A percentile compares a stretch with the other conserved stretches of the same genome.
Conservation (phyloP, 2,797 vertebrate genomes). For the Euthynnus affinis region DNA sequence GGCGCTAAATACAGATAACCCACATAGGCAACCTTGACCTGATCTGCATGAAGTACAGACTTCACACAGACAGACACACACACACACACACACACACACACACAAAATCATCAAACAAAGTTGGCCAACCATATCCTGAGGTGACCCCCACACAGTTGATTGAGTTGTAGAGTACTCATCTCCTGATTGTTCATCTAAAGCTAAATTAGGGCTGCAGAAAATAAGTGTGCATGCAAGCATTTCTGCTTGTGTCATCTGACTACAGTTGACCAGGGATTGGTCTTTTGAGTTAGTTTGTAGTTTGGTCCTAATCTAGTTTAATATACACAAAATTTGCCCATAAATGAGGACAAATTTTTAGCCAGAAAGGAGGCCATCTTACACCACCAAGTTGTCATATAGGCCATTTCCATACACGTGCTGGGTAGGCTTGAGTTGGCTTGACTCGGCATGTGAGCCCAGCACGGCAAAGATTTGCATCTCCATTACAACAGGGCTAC, state of each 20-base stretch:
- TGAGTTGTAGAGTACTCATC: not conserved
- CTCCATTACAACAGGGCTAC: no score
- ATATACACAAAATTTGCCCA: not conserved
- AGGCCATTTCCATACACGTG: not conserved
- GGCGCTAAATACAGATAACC: slow-evolving; percentile 66
- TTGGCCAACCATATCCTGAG: not conserved
- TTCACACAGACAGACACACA: not conserved
- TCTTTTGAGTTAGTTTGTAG: no score
- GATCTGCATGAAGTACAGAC: slow-evolving; percentile 9
- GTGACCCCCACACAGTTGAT: not conserved
- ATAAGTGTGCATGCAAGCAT: not conserved
- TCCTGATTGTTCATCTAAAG: not conserved
- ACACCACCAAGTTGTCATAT: not conserved
- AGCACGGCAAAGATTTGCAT: no score
- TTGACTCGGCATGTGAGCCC: no score
- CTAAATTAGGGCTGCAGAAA: not conserved
- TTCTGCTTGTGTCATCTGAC: not conserved
- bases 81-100: not conserved
- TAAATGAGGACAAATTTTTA: no score
- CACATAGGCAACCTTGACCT: slow-evolving; percentile 60
- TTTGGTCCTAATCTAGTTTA: not conserved
- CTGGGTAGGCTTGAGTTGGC: no score
- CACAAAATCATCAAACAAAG: slow-evolving; percentile 13
- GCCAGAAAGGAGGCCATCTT: no score
- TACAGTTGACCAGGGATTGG: no score